Percentiles rank a stretch among this genome's conserved stretches.
These are phyloP conservation scores for Nixonia krombeini DNA, from an alignment of 1,140 invertebrate genomes.

Conservation along the genomic window DNA sequence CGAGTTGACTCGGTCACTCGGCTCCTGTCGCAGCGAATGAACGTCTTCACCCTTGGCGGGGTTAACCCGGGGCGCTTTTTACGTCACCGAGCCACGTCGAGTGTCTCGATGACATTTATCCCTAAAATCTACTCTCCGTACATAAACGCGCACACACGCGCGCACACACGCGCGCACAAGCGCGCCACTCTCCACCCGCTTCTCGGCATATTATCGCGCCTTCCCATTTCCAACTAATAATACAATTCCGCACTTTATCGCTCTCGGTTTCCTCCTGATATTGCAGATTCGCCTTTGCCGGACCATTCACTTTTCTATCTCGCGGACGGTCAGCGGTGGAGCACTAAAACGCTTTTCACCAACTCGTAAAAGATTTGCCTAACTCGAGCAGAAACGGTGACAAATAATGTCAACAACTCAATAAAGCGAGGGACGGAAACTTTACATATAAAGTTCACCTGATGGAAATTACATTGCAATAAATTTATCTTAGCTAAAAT, in stretches of 20 bases:
- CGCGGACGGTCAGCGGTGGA: constrained; percentile 10
- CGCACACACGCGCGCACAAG: too few species aligned
- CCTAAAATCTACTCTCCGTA: constrained; percentile 41
- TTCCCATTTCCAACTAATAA: constrained; percentile 1
- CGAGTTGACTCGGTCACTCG: constrained; percentile 66
- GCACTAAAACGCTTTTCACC: constrained; percentile 10
- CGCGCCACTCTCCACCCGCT: constrained; percentile 10
- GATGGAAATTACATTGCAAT: too few species aligned
- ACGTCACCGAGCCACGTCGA: constrained; percentile 55
- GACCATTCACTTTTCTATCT: constrained; percentile 8
- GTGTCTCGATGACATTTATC: constrained; percentile 55
- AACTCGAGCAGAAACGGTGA: neutral
- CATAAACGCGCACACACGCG: too few species aligned
- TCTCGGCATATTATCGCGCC: neutral
- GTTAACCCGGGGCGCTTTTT: constrained; percentile 59
- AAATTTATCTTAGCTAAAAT: too few species aligned
- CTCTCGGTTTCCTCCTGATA: constrained; percentile 32
- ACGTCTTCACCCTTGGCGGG: constrained; percentile 51
- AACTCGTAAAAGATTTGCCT: constrained; percentile 1
- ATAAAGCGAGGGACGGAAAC: too few species aligned
- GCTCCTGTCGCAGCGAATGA: constrained; percentile 65
- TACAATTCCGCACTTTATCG: constrained; percentile 23
- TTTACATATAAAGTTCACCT: too few species aligned
- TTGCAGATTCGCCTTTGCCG: constrained; percentile 24
- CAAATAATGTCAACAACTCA: too few species aligned